Conservation (phyloP, 2,113 vertebrate genomes). For the Phalacrocorax pelagicus region DNA sequence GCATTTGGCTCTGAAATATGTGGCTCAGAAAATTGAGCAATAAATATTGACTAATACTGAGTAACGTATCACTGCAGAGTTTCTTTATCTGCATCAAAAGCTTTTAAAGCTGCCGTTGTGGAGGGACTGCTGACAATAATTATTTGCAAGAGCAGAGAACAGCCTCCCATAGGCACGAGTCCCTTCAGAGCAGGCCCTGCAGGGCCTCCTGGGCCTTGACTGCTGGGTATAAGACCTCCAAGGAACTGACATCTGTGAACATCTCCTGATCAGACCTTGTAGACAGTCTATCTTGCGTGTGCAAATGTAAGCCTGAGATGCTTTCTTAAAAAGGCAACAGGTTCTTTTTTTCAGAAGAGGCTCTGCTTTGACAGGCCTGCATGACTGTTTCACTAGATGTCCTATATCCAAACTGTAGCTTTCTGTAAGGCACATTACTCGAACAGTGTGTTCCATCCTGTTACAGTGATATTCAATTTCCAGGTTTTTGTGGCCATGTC, state of each 20-base stretch:
- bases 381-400: background rate
- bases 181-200: background rate
- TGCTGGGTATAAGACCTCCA: background rate
- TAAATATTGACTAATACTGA: constrained; percentile 27
- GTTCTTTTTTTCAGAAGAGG: background rate
- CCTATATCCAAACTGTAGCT: background rate
- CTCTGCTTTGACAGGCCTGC: background rate
- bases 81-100: constrained; percentile 12
- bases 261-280: background rate
- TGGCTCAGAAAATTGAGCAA: background rate
- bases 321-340: background rate
- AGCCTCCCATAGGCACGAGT: background rate
- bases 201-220: accelerated
- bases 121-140: background rate
- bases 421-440: background rate
- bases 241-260: background rate
- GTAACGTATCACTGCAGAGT: background rate
- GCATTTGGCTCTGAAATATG: background rate
- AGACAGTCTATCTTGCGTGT: background rate
- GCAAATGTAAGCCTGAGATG: background rate
- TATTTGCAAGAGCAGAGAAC: background rate
- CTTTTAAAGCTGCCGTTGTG: background rate
- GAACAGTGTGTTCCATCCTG: background rate
- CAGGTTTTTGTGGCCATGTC: background rate
- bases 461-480: background rate